These are phyloP conservation scores for Ammospiza maritima DNA, from an alignment of 2,797 vertebrate species.

Conservation along the genomic window DNA sequence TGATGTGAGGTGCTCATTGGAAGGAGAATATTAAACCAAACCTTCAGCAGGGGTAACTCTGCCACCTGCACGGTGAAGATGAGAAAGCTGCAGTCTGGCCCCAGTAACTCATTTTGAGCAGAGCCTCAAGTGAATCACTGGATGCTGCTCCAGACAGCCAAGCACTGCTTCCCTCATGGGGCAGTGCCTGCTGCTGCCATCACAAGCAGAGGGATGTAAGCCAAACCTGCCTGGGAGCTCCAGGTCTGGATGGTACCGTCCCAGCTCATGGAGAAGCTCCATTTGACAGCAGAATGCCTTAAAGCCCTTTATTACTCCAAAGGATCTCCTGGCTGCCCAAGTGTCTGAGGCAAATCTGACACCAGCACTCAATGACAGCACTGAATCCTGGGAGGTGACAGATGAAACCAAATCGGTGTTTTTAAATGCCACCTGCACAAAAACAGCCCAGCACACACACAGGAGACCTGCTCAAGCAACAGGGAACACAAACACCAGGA, in stretches of 20 bases:
- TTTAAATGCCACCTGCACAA: neutral
- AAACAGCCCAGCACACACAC: neutral
- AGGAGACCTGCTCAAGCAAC: neutral
- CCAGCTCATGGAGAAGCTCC: neutral
- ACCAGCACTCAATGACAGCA: neutral
- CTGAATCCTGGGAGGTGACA: neutral
- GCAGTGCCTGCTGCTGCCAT: neutral
- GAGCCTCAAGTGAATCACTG: neutral
- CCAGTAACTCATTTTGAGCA: neutral
- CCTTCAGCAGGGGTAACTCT: neutral
- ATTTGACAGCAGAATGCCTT: neutral
- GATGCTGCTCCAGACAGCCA: neutral
- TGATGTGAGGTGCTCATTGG: neutral
- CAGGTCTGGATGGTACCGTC: neutral
- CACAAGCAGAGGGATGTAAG: neutral
- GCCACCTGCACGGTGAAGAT: neutral
- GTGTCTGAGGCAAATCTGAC: neutral
- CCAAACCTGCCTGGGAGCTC: neutral
- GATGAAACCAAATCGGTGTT: neutral
- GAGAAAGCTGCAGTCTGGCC: neutral
- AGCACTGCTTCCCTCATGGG: neutral
- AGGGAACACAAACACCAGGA: slow-evolving; percentile 18
- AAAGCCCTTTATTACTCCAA: neutral
- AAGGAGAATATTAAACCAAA: neutral
- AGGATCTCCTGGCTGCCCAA: neutral